Evolutionary conservation across 2,888 invertebrate species (phyloP).

Genomic region (Morpho achilles): DNA sequence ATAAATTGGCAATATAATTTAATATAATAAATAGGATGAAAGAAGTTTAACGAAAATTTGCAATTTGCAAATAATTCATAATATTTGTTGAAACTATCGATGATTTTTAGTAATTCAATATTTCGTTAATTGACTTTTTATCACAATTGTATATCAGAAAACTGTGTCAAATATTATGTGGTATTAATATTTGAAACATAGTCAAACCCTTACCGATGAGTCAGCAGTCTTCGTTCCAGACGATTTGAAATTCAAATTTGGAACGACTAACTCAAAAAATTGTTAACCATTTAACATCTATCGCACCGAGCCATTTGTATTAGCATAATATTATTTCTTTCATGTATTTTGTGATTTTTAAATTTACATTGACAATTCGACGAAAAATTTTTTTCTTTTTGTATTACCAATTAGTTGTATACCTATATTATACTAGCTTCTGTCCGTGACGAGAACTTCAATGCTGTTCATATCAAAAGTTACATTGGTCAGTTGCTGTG

Average conservation of each 20-base stretch:
- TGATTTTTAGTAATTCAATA: too few species aligned
- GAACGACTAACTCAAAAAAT: constrained; percentile 32
- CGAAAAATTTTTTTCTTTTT: not conserved
- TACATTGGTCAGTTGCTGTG: too few species aligned
- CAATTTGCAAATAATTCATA: too few species aligned
- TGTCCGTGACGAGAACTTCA: too few species aligned
- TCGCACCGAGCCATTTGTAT: constrained; percentile 26
- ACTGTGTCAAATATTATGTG: not conserved
- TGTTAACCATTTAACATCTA: constrained; percentile 27
- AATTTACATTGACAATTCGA: constrained; percentile 8
- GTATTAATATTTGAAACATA: constrained; percentile 3
- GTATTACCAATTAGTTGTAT: too few species aligned
- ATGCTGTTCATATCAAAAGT: too few species aligned
- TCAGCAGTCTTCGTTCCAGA: constrained; percentile 41
- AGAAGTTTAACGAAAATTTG: too few species aligned
- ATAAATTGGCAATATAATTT: too few species aligned
- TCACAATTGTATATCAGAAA: not conserved
- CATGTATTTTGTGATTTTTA: constrained; percentile 6
- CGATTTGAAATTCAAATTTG: constrained; percentile 54
- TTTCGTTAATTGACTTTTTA: too few species aligned
- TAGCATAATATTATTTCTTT: constrained; percentile 28
- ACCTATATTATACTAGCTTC: too few species aligned
- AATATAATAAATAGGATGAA: too few species aligned
- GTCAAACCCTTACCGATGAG: constrained; percentile 34
- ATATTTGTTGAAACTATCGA: too few species aligned